Conservation (phyloP, 2,113 vertebrate genomes). For the Hippocampus zosterae region DNA sequence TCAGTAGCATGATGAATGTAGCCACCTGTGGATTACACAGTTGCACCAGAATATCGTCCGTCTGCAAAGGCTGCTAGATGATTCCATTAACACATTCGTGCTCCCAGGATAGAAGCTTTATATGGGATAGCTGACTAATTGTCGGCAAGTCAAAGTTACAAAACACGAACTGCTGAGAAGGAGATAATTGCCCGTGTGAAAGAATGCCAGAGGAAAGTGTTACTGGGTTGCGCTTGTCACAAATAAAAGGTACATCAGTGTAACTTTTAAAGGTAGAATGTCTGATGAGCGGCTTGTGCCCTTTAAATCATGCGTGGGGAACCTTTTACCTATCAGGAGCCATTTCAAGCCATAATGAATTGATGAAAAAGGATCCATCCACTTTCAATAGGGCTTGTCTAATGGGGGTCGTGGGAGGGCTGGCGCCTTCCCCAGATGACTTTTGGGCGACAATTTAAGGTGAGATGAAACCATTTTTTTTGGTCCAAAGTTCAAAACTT, state of each 20-base stretch:
- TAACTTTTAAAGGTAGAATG: not conserved
- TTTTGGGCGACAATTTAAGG: too few species aligned
- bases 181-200: slow-evolving; percentile 2
- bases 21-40: not conserved
- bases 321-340: not conserved
- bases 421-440: not conserved
- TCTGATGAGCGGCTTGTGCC: not conserved
- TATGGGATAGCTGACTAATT: not conserved
- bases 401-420: not conserved
- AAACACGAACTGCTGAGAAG: not conserved
- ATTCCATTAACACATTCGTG: not conserved
- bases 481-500: too few species aligned
- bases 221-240: not conserved
- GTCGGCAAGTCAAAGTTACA: not conserved
- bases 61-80: not conserved
- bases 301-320: not conserved
- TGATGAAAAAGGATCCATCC: not conserved
- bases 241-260: slow-evolving; percentile 1
- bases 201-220: not conserved
- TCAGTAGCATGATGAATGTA: not conserved
- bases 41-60: not conserved
- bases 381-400: not conserved
- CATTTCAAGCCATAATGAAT: not conserved
- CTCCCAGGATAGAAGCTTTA: not conserved
- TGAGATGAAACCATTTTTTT: too few species aligned